Base-by-base conservation (phyloP, 2,797 vertebrate genomes). In the Danionella dracula region DNA sequence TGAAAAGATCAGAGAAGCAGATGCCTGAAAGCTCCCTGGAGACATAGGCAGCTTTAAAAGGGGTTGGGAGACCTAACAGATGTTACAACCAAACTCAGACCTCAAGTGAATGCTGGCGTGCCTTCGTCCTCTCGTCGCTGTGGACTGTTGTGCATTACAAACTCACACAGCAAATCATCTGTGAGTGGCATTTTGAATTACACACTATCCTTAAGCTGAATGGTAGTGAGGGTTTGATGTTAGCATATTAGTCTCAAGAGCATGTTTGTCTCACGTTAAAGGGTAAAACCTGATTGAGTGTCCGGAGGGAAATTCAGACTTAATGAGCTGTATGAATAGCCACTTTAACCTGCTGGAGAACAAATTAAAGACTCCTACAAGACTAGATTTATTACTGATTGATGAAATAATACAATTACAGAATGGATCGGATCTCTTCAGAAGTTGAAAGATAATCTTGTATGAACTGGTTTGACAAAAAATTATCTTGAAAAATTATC, bases 1-100 rank as follows among this genome's bases (percentile, higher is more conserved):
- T 9, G 38, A 62, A 41, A 55, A 42, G 59, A 55, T 61, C 67
- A 69, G 21, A 69, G 31, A 34, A 62, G 40, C 58, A 69, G 50
- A 69, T 66, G 53, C 41, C 9, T 53, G 17, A 16, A 40, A 10
- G 10, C 21, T 48, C 53, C 64, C 44, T 49, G 21, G 44, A 66
- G 64, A 66, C 64, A 32, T 16, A 13, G 7, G 34, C 20, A 45
- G 20, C n/a, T 37, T 37, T 40, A 31, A 56, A 55, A 21, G 23
- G 42, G 53, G 53, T 6, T 46, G 63, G 53, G 13, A 19, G 21
- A 38, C 44, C 20, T 56, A 32, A 65, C 42, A 70, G 68, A 57
- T 71, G 61, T 59, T 57, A 57, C 42, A 57, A 66, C 19, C 53
- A 56, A 49, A 56, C 20, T 37, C 63, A 48, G 63, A 27, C 41